Percentiles rank a stretch among this genome's conserved stretches.
Conservation (phyloP, 2,797 vertebrate genomes). For the Monodelphis domestica region DNA sequence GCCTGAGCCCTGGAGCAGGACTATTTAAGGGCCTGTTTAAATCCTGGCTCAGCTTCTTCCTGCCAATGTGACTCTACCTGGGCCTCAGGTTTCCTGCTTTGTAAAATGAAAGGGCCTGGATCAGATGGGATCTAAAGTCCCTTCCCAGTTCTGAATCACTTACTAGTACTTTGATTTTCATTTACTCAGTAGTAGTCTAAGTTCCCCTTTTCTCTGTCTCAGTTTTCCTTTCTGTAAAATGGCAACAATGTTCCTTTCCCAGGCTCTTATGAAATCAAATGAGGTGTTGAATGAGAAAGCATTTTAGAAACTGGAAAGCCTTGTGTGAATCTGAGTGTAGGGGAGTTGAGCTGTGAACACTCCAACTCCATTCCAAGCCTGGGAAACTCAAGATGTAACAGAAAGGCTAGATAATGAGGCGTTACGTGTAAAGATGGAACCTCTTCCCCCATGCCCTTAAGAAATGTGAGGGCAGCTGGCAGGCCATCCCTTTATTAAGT, state of each 20-base stretch:
- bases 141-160: not conserved
- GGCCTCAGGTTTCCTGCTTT: not conserved
- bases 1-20: too few species aligned
- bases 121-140: not conserved
- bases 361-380: not conserved
- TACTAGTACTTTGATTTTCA: not conserved
- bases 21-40: not conserved
- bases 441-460: not conserved
- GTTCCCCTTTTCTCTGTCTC: not conserved
- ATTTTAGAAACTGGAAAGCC: not conserved
- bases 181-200: too few species aligned
- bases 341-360: not conserved
- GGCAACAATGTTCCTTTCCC: not conserved
- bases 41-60: not conserved
- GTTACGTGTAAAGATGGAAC: not conserved
- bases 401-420: not conserved
- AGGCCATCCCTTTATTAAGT: not conserved
- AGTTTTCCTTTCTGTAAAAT: not conserved
- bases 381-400: not conserved
- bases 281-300: not conserved
- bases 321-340: not conserved
- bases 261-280: not conserved
- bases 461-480: not conserved
- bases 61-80: not conserved
- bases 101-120: not conserved